These are phyloP conservation scores for Fopius arisanus DNA, from an alignment of 1,140 invertebrate species.

Conservation along the genomic window DNA sequence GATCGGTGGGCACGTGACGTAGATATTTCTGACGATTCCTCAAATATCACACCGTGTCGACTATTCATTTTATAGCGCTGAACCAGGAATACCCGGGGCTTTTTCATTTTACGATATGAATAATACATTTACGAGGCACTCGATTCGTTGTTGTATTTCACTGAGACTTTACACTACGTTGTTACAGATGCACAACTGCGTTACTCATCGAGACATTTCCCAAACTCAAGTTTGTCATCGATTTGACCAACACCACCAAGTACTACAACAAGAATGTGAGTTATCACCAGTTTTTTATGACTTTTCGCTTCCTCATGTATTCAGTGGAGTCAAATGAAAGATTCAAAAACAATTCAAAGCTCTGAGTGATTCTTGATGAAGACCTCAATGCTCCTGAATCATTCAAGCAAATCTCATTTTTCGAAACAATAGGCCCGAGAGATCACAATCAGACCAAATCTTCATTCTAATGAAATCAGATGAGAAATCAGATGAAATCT, in stretches of 20 bases:
- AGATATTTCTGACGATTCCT: not conserved
- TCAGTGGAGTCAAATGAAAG: too few relatives aligned
- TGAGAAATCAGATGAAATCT: too few relatives aligned
- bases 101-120: constrained; percentile 12
- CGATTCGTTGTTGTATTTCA: constrained; percentile 5
- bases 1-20: not conserved
- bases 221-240: constrained; percentile 71
- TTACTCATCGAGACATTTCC: constrained; percentile 64
- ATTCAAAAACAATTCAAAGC: too few relatives aligned
- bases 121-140: not conserved
- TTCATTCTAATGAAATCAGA: constrained; percentile 32
- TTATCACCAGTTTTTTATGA: constrained; percentile 13
- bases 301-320: too few relatives aligned
- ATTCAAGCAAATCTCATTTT: constrained; percentile 22
- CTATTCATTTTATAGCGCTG: not conserved
- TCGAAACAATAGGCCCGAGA: constrained; percentile 26
- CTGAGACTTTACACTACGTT: constrained; percentile 21
- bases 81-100: not conserved
- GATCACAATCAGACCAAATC: constrained; percentile 30
- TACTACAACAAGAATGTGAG: constrained; percentile 71
- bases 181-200: constrained; percentile 64
- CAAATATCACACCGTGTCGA: not conserved
- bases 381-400: not conserved
- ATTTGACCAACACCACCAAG: constrained; percentile 73
- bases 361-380: not conserved